Evolutionary conservation across 37 sponge, comb jelly and placozoan species (phyloP), one percentile per base, ranked within the genome.

Genomic region (Halisarca cf. caerulea): DNA sequence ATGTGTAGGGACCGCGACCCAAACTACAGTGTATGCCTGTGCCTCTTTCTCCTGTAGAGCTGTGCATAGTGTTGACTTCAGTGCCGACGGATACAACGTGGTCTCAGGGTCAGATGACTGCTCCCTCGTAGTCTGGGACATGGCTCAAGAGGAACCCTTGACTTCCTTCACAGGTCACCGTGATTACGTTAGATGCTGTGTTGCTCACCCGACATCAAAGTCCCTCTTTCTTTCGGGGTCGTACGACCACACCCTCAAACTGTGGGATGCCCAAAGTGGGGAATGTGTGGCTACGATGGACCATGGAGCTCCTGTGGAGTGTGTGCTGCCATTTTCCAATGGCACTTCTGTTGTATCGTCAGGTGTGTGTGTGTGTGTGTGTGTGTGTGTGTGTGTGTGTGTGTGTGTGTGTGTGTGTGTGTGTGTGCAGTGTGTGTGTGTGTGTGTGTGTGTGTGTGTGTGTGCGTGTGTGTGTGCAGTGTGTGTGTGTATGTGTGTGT

Each of bases 261-360:
- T 96, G 38, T 99, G 99, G 99, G 99, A 99, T 74, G 59, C 83
- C 60, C 68, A 96, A n/a, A 79, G 66, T 66, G 71, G 83, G 0
- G 24, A 80, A 15, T 59, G 84, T 30, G 83, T 84, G 5, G 44
- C 84, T 58, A 66, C 72, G 17, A 27, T 90, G 51, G 90, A 96
- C 82, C 97, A 99, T 55, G 97, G 95, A 14, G 85, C 90, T 18
- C 99, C 99, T 27, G 92, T 99, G 33, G 99, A 99, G 83, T 80
- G 83, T 45, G 44, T 91, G 0, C 80, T 99, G 40, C 58, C 97
- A 68, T 91, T 95, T 69, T 95, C 97, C 0, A 82, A 92, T 24
- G 99, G 97, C 3, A 87, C 91, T 1, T 82, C 81, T 18, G 86
- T 91, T 58, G 64, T 99, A 40, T 85, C 95, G 21, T 88, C 95